Evolutionary conservation across 2,113 vertebrate genomes (phyloP), one percentile per base, ranked within the genome.

Genomic region (Plestiodon gilberti): DNA sequence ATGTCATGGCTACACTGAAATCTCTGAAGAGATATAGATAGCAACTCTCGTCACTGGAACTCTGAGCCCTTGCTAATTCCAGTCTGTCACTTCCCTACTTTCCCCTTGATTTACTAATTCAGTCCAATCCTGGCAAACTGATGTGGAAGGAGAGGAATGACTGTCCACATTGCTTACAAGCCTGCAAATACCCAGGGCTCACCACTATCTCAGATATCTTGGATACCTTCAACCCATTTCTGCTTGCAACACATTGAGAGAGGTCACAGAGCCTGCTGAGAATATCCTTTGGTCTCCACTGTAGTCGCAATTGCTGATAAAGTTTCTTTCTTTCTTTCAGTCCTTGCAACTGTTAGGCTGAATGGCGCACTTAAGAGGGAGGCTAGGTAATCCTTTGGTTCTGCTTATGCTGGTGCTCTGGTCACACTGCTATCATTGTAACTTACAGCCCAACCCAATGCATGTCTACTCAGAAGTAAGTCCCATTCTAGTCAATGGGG

Each of bases 101-200:
- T 77, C 70, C 30, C 78, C 71, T 82, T 33, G 20, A 83, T 89
- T 81, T 83, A 87, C 78, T 85, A n/a, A 81, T 71, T 85, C 83
- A 65, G 82, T 76, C 70, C 1, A 15, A 75, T n/a, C 15, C 61
- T 43, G n/a, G 61, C 43, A 78, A 89, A 62, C 43, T 55, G 62
- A 82, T 0, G 2, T 3, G 33, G 30, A 84, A 69, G 30, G 76
- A 90, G 74, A 15, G 84, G 75, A 88, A 83, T 0, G 75, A 61
- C 30, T 20, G 84, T 30, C 71, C 67, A 64, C 80, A 65, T 78
- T 73, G 55, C 83, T 83, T 82, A n/a, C 61, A 86, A 77, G 70
- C 35, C 70, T 81, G 61, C 40, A 88, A 76, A 86, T 69, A 30
- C 57, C 71, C 76, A 40, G 8, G 0, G 0, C 38, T 64, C 76